Base-by-base conservation (phyloP, 2,113 vertebrate species). In the Zootoca vivipara region DNA sequence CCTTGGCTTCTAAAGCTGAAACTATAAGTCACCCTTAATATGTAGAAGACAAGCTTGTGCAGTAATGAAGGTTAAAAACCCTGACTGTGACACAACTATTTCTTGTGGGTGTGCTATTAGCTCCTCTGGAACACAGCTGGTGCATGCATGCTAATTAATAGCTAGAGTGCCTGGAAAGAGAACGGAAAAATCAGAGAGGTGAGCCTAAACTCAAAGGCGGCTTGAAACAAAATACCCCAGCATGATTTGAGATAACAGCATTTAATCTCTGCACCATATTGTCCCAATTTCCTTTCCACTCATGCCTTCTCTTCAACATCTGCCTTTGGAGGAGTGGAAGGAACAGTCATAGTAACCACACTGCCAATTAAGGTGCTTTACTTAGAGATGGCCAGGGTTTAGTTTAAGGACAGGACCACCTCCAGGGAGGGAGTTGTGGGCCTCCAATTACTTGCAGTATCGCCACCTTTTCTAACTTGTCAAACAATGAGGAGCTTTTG, bases 351-450 rank as follows among this genome's bases (percentile, higher is more conserved):
- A 92, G 88, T 67, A 10, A 75, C 94, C 93, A 28, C 87, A 72
- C 90, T 96, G 95, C 94, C 95, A 95, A 91, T 86, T 94, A 95
- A 94, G 90, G 89, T 95, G 89, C 93, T 10, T 16, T 92, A 92
- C 85, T 90, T 87, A 80, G 93, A 94, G 94, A 96, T 96, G 96
- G 91, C 91, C 1, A 13, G 83, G 93, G 90, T 35, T 95, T 94
- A 93, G 89, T 93, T 90, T 93, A 92, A 96, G 93, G 91, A 96
- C 96, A 96, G 96, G 96, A 96, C 95, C 95, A 95, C 96, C 95
- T 93, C 92, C 89, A 91, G 94, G 91, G 91, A 95, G 93, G 89
- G 92, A 95, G 93, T 88, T 93, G 89, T 94, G 94, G 89, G 92
- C 95, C 92, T 94, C 96, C 96, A 96, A 94, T 96, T 96, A 95